phyloP scores from a whole-genome alignment of 2,113 vertebrate genomes.

The Podarcis muralis region DNA sequence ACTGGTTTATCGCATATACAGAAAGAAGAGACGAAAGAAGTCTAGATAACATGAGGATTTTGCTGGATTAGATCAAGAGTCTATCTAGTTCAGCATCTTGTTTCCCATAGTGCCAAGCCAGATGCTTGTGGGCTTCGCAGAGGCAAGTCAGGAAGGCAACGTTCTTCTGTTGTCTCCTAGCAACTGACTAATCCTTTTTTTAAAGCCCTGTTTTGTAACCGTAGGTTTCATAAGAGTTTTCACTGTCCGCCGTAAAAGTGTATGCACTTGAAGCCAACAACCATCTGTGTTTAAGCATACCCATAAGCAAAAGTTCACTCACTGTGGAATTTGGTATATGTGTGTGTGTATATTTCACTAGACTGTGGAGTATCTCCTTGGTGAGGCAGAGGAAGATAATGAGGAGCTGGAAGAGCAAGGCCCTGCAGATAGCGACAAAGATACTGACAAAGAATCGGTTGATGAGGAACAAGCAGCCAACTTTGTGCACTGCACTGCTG shows the following conservation, averaged over 20 bases:
- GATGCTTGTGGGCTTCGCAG: background rate
- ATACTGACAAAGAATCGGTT: slow-evolving; percentile 67
- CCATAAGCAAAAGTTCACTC: background rate
- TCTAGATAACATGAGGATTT: background rate
- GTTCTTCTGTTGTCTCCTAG: background rate
- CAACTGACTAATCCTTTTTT: background rate
- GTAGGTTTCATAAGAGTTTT: background rate
- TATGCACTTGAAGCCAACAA: background rate
- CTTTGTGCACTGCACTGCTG: slow-evolving; percentile 57
- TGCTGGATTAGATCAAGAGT: background rate
- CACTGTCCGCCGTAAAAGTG: background rate
- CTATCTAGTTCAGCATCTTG: background rate
- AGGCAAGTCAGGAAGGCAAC: background rate
- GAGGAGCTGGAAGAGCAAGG: slow-evolving; percentile 76
- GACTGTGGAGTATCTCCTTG: slow-evolving; percentile 83
- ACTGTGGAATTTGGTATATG: background rate
- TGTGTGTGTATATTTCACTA: slow-evolving; percentile 53
- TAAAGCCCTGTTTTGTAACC: background rate
- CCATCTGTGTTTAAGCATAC: background rate
- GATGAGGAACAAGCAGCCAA: slow-evolving; percentile 72
- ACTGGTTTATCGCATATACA: background rate
- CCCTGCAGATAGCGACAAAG: slow-evolving; percentile 62
- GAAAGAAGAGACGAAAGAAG: background rate
- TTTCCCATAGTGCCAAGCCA: background rate
- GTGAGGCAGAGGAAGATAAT: slow-evolving; percentile 70